Base-by-base conservation (phyloP, 2,888 invertebrate genomes). In the Cryptophagus acutangulus region DNA sequence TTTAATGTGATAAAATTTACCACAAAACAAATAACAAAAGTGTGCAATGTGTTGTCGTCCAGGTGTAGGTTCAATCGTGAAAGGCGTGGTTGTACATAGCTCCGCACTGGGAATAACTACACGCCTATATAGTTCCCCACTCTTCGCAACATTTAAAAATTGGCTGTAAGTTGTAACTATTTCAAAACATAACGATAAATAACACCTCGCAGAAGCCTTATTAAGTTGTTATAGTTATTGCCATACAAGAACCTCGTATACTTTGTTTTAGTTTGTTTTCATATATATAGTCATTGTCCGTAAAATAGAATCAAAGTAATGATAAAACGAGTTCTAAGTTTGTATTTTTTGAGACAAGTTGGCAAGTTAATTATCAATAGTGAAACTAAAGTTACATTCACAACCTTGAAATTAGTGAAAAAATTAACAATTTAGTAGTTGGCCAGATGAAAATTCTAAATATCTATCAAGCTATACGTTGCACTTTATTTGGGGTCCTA, bases 41-140 rank as follows among this genome's bases (percentile, higher is more conserved):
- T 49, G 52, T 46, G 17, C 38, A 35, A 49, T 54, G 56, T 55
- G 60, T 55, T 59, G 55, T 58, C 13, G 63, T 60, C 62, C 67
- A 67, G 67, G 67, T 68, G 67, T 58, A 26, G 62, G 59, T 65
- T 65, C 62, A 63, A 67, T 63, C 61, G 62, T 51, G 59, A 16
- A 57, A 59, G 66, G 66, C 64, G 67, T 63, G 67, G 64, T 61
- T 57, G 49, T 38, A 44, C 47, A 45, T 58, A 52, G 64, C 62
- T 62, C 66, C 63, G 61, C 16, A 6, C n/a, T 53, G 53, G 54
- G 59, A 57, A 47, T 52, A 57, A 54, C 57, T 56, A 58, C 55
- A 60, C 64, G 65, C 65, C 63, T 60, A 56, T n/a, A n/a, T n/a
- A n/a, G n/a, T 57, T 48, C 55, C 54, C 57, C 62, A 61, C 55